Evolutionary conservation across 1,140 invertebrate genomes (phyloP).

Genomic region (Trinorchestia longiramus): DNA sequence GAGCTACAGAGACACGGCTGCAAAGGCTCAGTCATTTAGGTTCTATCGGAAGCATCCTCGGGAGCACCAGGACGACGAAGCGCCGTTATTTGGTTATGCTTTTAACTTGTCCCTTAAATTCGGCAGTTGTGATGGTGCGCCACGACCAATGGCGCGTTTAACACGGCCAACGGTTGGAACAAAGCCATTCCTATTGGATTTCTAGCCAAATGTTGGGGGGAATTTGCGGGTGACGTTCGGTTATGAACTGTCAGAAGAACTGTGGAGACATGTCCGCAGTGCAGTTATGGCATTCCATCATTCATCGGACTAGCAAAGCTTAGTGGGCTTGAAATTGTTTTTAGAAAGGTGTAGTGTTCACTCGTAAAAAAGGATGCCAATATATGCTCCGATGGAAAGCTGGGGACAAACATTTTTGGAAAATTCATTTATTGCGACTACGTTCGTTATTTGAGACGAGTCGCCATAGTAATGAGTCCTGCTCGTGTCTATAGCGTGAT

Average conservation of each 20-base stretch:
- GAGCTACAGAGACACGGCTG: background rate
- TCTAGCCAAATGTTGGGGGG: background rate
- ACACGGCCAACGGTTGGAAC: constrained; percentile 41
- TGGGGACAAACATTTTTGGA: background rate
- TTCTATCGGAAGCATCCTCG: constrained; percentile 38
- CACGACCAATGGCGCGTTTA: constrained; percentile 40
- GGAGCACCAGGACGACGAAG: background rate
- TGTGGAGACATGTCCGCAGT: background rate
- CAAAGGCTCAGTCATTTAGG: background rate
- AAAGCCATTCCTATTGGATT: constrained; percentile 44
- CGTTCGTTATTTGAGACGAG: background rate
- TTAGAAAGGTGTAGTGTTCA: background rate
- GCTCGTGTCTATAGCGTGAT: too few relatives aligned
- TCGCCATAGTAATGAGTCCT: too few relatives aligned
- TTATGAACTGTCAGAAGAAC: constrained; percentile 38
- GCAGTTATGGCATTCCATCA: constrained; percentile 24
- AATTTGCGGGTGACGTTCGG: constrained; percentile 10
- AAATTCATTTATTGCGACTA: background rate
- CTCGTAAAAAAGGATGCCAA: background rate
- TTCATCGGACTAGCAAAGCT: background rate
- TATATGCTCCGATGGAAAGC: background rate
- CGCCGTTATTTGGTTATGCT: constrained; percentile 34
- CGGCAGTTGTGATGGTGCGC: constrained; percentile 14
- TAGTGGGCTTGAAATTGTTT: background rate
- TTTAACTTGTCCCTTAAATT: constrained; percentile 51